These are phyloP conservation scores for Cebus imitator DNA, from an alignment of 2,113 vertebrate genomes.

Conservation along the genomic window DNA sequence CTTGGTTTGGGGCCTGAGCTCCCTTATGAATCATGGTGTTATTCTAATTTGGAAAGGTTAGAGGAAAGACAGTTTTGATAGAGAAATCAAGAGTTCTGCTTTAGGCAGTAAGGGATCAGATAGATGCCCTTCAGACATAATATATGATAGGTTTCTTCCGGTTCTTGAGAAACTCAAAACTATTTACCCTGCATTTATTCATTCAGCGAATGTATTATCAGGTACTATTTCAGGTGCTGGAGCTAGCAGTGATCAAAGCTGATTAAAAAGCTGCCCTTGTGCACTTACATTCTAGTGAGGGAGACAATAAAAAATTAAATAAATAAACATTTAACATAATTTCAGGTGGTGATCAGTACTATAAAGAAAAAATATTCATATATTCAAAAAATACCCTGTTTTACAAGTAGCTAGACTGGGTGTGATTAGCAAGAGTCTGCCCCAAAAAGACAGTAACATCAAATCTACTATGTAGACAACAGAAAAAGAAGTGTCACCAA, in stretches of 20 bases:
- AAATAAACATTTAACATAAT: background rate
- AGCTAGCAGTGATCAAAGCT: background rate
- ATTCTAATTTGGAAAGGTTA: background rate
- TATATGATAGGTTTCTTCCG: background rate
- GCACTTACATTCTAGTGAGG: background rate
- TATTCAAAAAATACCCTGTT: background rate
- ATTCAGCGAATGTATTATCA: background rate
- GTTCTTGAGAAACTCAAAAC: background rate
- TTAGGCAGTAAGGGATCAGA: background rate
- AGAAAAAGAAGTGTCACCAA: background rate
- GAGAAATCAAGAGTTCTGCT: slow-evolving; percentile 24
- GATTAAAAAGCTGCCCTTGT: background rate
- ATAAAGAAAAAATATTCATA: background rate
- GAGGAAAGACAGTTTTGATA: background rate
- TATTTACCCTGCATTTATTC: background rate
- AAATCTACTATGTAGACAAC: background rate
- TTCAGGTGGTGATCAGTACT: background rate
- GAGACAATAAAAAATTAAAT: background rate
- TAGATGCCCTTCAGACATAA: background rate
- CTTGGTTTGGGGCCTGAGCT: background rate
- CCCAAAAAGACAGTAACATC: background rate
- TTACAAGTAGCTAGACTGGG: background rate
- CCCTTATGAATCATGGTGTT: background rate
- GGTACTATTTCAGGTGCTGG: background rate
- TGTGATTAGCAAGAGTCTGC: background rate